These are phyloP conservation scores for Drosophila paranaensis DNA, from an alignment of 2,888 invertebrate species.

Conservation along the genomic window DNA sequence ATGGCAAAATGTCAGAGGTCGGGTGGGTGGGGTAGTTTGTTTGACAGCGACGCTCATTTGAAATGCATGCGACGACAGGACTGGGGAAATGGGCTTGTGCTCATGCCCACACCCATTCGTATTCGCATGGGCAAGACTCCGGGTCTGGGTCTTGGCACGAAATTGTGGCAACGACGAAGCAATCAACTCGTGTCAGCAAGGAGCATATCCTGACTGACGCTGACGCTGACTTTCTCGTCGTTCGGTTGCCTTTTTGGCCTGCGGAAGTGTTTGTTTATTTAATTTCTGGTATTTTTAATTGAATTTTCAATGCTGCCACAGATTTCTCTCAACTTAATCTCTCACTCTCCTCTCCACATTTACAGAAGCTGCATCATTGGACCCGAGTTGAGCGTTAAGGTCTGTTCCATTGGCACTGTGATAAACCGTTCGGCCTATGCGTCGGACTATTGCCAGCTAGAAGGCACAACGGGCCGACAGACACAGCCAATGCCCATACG, in stretches of 20 bases:
- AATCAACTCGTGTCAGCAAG: conserved; percentile 66
- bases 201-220: conserved; percentile 59
- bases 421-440: conserved; percentile 89
- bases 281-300: conserved; percentile 78
- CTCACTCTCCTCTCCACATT: conserved; percentile 30
- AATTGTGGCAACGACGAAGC: conserved; percentile 47
- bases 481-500: conserved; percentile 89
- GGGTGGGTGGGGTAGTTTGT: conserved; percentile 27
- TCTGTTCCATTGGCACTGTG: conserved; percentile 90
- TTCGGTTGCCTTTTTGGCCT: conserved; percentile 57
- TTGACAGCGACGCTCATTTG: conserved; percentile 65
- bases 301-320: conserved; percentile 66
- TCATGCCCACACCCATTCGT: too few relatives aligned
- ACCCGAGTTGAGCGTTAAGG: conserved; percentile 89
- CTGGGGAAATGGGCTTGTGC: conserved; percentile 7
- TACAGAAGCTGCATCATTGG: conserved; percentile 93
- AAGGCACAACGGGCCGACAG: conserved; percentile 87
- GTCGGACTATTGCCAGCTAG: conserved; percentile 92
- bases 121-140: neutral
- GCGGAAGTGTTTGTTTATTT: conserved; percentile 75
- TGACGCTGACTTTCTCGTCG: conserved; percentile 24
- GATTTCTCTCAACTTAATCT: conserved; percentile 27
- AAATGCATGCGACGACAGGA: conserved; percentile 66
- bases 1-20: conserved; percentile 28
- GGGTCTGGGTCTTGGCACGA: conserved; percentile 11